A percentile compares a stretch with the other conserved stretches of the same genome.
Conservation (phyloP, 2,113 vertebrate species). For the Puffinus mauretanicus region DNA sequence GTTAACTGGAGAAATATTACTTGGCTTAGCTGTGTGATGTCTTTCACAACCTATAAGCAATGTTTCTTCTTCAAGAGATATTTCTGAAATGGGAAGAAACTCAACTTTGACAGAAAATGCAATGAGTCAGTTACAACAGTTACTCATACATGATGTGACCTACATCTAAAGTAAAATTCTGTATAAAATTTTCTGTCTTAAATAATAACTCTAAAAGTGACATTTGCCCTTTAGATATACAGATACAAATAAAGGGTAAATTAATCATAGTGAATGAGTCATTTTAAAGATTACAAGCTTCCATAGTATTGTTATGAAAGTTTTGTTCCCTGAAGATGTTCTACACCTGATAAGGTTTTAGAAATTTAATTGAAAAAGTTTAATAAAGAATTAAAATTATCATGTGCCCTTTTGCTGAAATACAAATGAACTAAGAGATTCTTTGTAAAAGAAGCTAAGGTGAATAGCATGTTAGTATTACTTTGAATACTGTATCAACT, state of each 20-base stretch:
- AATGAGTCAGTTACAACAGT: background rate
- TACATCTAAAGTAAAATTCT: conserved; percentile 42
- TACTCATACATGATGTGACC: conserved; percentile 9
- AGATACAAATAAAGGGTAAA: conserved; percentile 65
- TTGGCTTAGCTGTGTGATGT: background rate
- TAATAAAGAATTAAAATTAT: conserved; percentile 70
- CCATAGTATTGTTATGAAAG: conserved; percentile 5
- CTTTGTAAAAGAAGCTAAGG: conserved; percentile 11
- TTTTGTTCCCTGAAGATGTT: conserved; percentile 40
- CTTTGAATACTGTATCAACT: conserved; percentile 57
- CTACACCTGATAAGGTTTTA: conserved; percentile 55
- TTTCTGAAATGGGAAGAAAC: background rate
- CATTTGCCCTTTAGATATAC: conserved; percentile 64
- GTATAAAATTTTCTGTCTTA: conserved; percentile 27
- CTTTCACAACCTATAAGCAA: background rate
- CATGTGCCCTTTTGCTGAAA: conserved; percentile 22
- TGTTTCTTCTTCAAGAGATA: background rate
- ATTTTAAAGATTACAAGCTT: conserved; percentile 62
- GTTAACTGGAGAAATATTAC: background rate
- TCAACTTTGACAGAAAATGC: background rate
- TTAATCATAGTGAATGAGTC: conserved; percentile 55
- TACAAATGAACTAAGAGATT: conserved; percentile 22
- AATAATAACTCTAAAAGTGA: conserved; percentile 49
- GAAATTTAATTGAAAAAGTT: conserved; percentile 70
- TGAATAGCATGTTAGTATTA: conserved; percentile 43